Conservation (phyloP, 2,113 vertebrate genomes). For the Alouatta palliata region DNA sequence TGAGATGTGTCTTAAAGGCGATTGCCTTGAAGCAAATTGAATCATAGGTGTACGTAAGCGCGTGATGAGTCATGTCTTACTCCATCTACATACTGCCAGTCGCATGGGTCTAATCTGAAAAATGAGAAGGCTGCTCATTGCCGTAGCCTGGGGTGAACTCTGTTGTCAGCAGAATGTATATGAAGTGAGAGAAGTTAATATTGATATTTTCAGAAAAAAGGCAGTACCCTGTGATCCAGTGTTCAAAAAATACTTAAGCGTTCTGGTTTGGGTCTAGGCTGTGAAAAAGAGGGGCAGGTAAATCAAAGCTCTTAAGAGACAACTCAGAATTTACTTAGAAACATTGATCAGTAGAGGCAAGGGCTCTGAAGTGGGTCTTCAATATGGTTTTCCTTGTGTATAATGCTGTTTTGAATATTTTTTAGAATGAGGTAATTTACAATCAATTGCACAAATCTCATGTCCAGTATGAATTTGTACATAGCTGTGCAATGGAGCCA, state of each 20-base stretch:
- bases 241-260: neutral
- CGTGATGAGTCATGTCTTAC: conserved; percentile 37
- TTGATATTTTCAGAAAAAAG: neutral
- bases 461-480: neutral
- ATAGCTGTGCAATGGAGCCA: neutral
- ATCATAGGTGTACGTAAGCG: neutral
- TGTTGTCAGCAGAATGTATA: neutral
- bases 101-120: neutral
- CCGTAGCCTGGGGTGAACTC: neutral
- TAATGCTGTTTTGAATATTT: neutral
- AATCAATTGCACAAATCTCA: neutral
- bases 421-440: neutral
- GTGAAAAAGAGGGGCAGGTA: neutral
- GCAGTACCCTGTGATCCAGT: neutral
- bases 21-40: conserved; percentile 50
- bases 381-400: neutral
- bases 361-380: neutral
- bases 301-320: neutral
- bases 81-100: neutral
- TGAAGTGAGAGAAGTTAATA: neutral
- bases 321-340: neutral
- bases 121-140: neutral
- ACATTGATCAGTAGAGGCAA: neutral
- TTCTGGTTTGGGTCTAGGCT: neutral
- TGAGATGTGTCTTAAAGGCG: conserved; percentile 3